phyloP scores from a whole-genome alignment of 2,113 vertebrate genomes.

The Campylomormyrus numenius region DNA sequence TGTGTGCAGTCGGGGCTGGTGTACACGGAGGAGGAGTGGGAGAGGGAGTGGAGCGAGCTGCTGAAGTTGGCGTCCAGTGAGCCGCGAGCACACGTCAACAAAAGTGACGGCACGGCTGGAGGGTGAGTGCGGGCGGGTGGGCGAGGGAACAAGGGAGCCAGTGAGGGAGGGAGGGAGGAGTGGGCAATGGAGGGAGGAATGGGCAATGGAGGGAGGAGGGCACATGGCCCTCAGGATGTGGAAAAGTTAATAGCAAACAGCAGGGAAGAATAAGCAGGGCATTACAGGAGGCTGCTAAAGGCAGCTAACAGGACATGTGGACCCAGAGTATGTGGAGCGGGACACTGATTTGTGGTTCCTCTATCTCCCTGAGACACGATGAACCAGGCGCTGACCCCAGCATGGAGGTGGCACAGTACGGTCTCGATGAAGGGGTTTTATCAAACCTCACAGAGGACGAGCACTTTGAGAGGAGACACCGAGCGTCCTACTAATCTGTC shows the following conservation, averaged over 20 bases:
- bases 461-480: not conserved
- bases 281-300: not conserved
- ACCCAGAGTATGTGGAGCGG: not conserved
- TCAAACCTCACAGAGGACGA: not conserved
- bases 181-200: not conserved
- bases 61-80: slow-evolving; percentile 95
- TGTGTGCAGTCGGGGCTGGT: slow-evolving; percentile 80
- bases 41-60: slow-evolving; percentile 91
- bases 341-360: not conserved
- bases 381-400: not conserved
- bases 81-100: slow-evolving; percentile 87
- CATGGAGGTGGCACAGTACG: not conserved
- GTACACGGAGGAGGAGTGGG: slow-evolving; percentile 96
- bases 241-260: not conserved
- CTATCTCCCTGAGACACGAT: not conserved
- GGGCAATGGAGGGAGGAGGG: not conserved
- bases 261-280: not conserved
- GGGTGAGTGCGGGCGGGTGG: slow-evolving; percentile 64
- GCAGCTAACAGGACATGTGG: not conserved
- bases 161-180: not conserved
- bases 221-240: not conserved
- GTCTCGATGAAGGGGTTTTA: not conserved
- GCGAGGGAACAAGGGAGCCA: not conserved
- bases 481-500: not conserved
- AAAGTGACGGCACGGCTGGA: slow-evolving; percentile 79